These are phyloP conservation scores for Chionis minor DNA, from an alignment of 2,113 vertebrate genomes.

Conservation along the genomic window DNA sequence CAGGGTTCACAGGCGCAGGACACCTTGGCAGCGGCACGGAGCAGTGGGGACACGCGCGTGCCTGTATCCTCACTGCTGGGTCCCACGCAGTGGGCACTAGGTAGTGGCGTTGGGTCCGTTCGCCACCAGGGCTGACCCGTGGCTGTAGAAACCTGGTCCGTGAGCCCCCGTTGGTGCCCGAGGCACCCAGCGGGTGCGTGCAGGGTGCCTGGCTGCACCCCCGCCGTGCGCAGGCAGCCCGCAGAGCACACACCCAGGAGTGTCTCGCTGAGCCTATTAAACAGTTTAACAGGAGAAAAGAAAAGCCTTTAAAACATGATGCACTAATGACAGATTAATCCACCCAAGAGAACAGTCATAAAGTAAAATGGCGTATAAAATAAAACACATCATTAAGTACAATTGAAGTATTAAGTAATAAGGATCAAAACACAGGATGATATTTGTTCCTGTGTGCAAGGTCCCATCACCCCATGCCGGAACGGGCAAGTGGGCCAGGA, in stretches of 20 bases:
- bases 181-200: not conserved
- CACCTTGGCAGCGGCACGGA: not conserved
- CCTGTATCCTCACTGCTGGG: not conserved
- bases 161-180: accelerated
- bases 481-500: accelerated
- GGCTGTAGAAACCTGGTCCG: too few species aligned
- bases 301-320: conserved; percentile 49
- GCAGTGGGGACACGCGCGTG: not conserved
- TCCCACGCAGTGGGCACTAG: too few species aligned
- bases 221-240: not conserved
- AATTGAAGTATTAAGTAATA: conserved; percentile 63
- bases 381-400: conserved; percentile 38
- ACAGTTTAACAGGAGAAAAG: not conserved
- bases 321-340: conserved; percentile 53
- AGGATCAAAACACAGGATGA: not conserved
- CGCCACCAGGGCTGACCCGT: not conserved
- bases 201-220: not conserved
- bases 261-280: not conserved
- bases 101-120: accelerated
- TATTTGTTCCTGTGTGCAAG: not conserved
- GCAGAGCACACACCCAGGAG: conserved; percentile 23
- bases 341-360: conserved; percentile 45
- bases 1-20: not conserved
- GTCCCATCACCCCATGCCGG: accelerated
- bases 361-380: conserved; percentile 9